phyloP scores from a whole-genome alignment of 1,140 invertebrate genomes.

The Andricus grossulariae region DNA sequence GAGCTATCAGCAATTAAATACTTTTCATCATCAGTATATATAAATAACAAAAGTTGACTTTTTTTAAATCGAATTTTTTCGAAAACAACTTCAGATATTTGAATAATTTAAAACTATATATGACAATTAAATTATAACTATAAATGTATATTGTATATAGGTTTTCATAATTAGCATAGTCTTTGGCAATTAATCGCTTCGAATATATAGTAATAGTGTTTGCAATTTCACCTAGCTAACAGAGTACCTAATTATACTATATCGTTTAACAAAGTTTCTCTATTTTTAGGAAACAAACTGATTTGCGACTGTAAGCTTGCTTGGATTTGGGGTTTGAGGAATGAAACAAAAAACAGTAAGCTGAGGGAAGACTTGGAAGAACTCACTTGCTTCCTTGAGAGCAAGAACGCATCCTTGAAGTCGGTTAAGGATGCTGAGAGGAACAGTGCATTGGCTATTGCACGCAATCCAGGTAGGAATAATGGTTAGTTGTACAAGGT shows the following conservation, averaged over 20 bases:
- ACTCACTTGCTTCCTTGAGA: slow-evolving; percentile 82
- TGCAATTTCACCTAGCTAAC: neutral
- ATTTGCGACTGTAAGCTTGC: slow-evolving; percentile 86
- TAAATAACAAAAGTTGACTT: no score
- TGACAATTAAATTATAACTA: no score
- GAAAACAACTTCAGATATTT: no score
- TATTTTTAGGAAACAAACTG: slow-evolving; percentile 84
- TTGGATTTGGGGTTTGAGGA: slow-evolving; percentile 84
- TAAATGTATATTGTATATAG: no score
- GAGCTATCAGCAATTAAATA: no score
- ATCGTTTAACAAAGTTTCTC: slow-evolving; percentile 41
- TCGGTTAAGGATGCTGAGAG: slow-evolving; percentile 59
- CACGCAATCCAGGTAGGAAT: slow-evolving; percentile 62
- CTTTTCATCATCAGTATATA: no score
- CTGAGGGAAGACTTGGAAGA: slow-evolving; percentile 81
- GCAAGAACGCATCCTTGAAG: slow-evolving; percentile 63
- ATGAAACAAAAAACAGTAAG: slow-evolving; percentile 83
- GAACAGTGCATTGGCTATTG: slow-evolving; percentile 59
- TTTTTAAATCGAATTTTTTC: no score
- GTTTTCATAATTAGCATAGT: no score
- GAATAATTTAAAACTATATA: no score
- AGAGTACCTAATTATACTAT: neutral
- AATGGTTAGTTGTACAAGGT: slow-evolving; percentile 5
- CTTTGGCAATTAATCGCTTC: no score
- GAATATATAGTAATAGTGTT: no score